Evolutionary conservation across 2,113 vertebrate genomes (phyloP), one percentile per base, ranked within the genome.

Genomic region (Isichthys henryi): DNA sequence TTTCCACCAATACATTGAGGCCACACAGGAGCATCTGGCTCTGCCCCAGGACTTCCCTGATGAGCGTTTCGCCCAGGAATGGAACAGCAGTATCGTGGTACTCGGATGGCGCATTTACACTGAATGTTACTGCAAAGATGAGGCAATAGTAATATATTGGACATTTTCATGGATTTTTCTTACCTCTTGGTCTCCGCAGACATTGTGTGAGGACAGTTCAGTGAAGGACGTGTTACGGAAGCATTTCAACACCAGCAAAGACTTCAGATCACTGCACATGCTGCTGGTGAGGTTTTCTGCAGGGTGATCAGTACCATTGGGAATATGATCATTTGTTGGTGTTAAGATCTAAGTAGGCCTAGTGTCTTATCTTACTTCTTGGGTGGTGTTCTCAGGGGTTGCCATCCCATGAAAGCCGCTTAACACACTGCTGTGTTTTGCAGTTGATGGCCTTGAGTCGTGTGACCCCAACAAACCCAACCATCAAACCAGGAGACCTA

Each of bases 241-340:
- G 56, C 97, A 97, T 43, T 99, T 97, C 70, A 95, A 96, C 90
- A 90, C 93, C 91, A 96, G 93, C 91, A 99, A 96, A 93, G 97
- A 97, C 66, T 94, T 98, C 85, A 96, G 97, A 11, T 98, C 97
- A 0, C 93, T 99, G 89, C 95, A 98, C 6, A 84, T 91, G 91
- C 92, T 99, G 0, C 89, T 99, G 97, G 98, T 99, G 88, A 92
- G 92, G 88, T 66, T 86, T 21, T 5, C 27, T 11, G 49, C 23
- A 15, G 27, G 10, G 23, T 52, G 11, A 50, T 43, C 43, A 27
- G 85, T 52, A 27, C 19, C 15, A 13, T 84, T 0, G 19, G 21
- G 46, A 46, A 13, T 11, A 3, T 19, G 80, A 23, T 45, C 9
- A n/a, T 62, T 62, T 2, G n/a, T 31, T 85, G 82, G 46, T 49